Conservation (phyloP, 2,888 invertebrate species). For the Gari tellinella region DNA sequence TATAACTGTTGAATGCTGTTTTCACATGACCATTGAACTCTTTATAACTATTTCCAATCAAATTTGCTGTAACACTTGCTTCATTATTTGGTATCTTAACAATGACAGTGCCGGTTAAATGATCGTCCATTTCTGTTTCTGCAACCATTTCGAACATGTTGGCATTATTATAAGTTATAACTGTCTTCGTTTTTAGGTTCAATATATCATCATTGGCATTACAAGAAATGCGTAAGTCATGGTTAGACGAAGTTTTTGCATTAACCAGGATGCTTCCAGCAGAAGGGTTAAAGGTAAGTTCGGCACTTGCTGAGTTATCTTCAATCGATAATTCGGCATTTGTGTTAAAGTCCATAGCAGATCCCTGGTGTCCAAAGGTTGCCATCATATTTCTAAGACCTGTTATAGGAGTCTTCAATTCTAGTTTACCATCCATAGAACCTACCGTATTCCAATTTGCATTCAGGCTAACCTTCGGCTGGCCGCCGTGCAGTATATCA, state of each 20-base stretch:
- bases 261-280: neutral
- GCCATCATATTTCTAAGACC: neutral
- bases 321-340: slow-evolving; percentile 1
- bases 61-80: neutral
- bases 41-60: neutral
- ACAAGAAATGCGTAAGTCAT: no score
- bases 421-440: neutral
- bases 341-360: neutral
- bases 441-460: neutral
- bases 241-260: no score
- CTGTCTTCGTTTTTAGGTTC: no score
- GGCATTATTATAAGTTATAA: no score
- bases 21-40: neutral
- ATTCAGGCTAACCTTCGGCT: slow-evolving; percentile 3
- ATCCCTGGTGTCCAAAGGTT: neutral
- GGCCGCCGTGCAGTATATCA: slow-evolving; percentile 17
- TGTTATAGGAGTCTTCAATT: neutral
- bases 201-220: no score
- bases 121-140: no score
- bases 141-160: no score
- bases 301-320: neutral
- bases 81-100: neutral
- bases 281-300: neutral
- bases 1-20: neutral
- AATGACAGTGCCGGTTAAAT: no score